A percentile compares a stretch with the other conserved stretches of the same genome.
Conservation (phyloP, 2,888 invertebrate species). For the Unio pictorum region DNA sequence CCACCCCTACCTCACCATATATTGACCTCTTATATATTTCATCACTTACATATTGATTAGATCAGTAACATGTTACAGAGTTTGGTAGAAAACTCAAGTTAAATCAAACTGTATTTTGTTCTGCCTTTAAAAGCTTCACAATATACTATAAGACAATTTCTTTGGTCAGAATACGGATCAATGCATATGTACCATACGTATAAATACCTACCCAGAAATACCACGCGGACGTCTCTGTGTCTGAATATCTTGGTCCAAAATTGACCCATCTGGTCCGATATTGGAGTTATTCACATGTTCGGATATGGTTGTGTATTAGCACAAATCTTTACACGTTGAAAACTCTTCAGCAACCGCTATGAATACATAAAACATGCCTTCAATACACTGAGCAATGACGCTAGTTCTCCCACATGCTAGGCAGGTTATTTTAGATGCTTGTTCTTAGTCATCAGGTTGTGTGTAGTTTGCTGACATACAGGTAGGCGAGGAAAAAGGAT, state of each 20-base stretch:
- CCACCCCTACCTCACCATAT: too few relatives aligned
- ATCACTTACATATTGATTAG: too few relatives aligned
- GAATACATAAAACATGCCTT: not conserved
- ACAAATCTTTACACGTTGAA: not conserved
- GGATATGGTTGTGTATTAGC: not conserved
- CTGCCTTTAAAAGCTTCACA: too few relatives aligned
- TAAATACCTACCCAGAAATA: conserved; percentile 45
- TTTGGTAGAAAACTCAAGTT: too few relatives aligned
- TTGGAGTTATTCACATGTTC: not conserved
- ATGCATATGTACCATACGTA: not conserved
- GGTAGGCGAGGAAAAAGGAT: not conserved
- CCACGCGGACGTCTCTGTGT: conserved; percentile 48
- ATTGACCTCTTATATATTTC: too few relatives aligned
- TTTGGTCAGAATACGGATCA: too few relatives aligned
- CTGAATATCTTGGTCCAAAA: conserved; percentile 49
- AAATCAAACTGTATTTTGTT: too few relatives aligned
- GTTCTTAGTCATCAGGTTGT: too few relatives aligned
- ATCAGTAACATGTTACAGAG: too few relatives aligned
- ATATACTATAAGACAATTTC: too few relatives aligned
- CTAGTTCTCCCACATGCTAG: not conserved
- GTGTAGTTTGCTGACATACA: not conserved
- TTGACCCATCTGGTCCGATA: conserved; percentile 38
- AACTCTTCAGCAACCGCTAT: not conserved
- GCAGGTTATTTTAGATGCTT: too few relatives aligned
- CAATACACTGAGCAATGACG: not conserved